Base-by-base conservation (phyloP, 2,113 vertebrate genomes). In the Neolamprologus ventralis region DNA sequence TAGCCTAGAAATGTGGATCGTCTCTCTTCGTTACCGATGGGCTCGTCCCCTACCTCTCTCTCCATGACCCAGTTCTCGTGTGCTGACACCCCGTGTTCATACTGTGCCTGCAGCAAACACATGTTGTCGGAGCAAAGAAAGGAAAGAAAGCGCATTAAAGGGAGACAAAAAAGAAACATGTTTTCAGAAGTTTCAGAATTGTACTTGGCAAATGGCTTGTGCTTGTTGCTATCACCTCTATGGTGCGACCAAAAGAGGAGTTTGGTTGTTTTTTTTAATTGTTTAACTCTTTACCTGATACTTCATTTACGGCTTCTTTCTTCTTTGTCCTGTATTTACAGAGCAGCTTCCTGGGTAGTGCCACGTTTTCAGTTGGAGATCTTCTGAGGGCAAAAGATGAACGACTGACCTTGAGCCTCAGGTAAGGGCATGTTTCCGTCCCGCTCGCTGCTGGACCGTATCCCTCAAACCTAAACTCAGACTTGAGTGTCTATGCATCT, bases 311-410 rank as follows among this genome's bases (percentile, higher is more conserved):
- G 0, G 4, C 8, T 51, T 82, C 49, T 80, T 75, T 11, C 82
- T 84, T 87, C 55, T 93, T 83, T 92, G 63, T 94, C 57, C 47
- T 94, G 14, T 37, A 17, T 94, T 95, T 95, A 33, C 96, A 99
- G 99, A 94, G 97, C 94, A 98, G 95, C 83, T 97, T 98, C 95
- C 97, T 99, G 96, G 99, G 99, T 49, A 97, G 93, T 88, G 94
- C 97, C 88, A 97, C 97, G 54, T 99, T 99, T 95, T 97, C 96
- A 84, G 96, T 99, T 4, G 97, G 96, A 31, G 97, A 99, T 57
- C 95, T 99, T 87, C 94, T 99, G 85, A 98, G 97, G 84, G 97
- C 98, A 17, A 98, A 98, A 95, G 98, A 99, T 87, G 97, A 98
- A 7, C 97, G 96, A 83, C 90, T 99, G 91, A 96, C 97, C 85